phyloP scores from a whole-genome alignment of 2,113 vertebrate genomes.

The Chaetorhynchus papuensis region DNA sequence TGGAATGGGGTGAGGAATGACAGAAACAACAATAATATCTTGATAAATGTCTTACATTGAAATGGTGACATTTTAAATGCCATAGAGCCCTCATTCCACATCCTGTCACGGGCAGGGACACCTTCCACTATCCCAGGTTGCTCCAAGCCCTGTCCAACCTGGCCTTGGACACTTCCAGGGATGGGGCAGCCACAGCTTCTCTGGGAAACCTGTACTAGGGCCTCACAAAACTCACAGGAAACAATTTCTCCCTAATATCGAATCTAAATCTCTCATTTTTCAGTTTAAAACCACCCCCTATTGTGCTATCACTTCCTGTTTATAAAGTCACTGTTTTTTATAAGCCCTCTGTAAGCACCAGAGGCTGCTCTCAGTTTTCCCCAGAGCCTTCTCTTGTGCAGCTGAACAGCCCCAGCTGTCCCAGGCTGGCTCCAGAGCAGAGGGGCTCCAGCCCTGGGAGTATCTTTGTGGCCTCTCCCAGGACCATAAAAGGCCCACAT shows the following conservation, averaged over 20 bases:
- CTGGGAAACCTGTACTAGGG: background rate
- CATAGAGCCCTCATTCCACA: background rate
- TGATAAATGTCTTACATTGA: background rate
- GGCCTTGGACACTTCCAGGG: too few species aligned
- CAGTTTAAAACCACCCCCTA: too few species aligned
- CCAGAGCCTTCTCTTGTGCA: background rate
- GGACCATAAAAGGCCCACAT: rapidly evolving
- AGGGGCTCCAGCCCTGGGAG: background rate
- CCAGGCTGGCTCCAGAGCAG: background rate
- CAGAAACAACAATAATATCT: background rate
- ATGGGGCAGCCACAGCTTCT: background rate
- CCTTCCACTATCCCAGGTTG: rapidly evolving
- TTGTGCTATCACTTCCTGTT: too few species aligned
- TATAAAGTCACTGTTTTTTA: background rate
- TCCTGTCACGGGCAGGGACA: background rate
- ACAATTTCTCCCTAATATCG: background rate
- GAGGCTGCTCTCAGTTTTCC: background rate
- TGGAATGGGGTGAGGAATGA: background rate
- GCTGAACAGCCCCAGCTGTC: rapidly evolving
- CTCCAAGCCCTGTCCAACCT: rapidly evolving
- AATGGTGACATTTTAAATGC: background rate
- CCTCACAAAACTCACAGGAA: rapidly evolving
- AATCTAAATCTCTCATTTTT: background rate
- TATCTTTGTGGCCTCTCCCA: background rate
- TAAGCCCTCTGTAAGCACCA: background rate